A percentile compares a stretch with the other conserved stretches of the same genome.
phyloP scores from a whole-genome alignment of 2,797 vertebrate species.

The Tangara arthus region DNA sequence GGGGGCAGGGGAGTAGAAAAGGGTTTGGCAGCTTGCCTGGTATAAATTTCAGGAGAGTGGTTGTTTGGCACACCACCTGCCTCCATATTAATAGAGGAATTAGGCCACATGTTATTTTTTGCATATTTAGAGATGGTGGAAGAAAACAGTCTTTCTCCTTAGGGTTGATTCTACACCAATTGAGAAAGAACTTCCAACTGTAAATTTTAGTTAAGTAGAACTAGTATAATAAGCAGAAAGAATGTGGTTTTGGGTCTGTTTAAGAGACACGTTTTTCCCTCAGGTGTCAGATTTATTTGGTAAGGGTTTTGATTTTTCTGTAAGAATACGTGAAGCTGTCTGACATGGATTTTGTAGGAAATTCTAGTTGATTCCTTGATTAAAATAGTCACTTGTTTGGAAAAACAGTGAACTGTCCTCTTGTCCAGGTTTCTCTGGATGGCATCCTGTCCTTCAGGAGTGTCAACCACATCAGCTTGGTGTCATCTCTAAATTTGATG shows the following conservation, averaged over 20 bases:
- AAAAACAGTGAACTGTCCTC: not conserved
- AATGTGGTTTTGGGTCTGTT: not conserved
- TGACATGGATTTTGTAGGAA: not conserved
- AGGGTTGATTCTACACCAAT: not conserved
- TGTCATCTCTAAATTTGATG: not conserved
- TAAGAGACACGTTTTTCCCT: not conserved
- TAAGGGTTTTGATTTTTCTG: not conserved
- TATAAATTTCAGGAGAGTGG: not conserved
- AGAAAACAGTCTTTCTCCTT: not conserved
- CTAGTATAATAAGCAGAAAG: not conserved
- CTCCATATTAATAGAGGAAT: not conserved
- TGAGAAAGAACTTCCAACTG: not conserved
- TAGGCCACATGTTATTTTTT: not conserved
- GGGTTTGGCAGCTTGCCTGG: not conserved
- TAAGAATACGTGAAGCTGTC: not conserved
- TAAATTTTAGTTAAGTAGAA: not conserved
- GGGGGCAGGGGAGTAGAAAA: not conserved
- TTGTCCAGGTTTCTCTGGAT: not conserved
- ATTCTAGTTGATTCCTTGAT: not conserved
- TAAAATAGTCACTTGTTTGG: not conserved
- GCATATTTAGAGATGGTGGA: not conserved
- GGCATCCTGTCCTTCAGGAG: not conserved
- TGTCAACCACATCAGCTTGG: not conserved
- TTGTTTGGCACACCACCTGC: not conserved
- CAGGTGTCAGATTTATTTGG: not conserved